Conservation (phyloP, 2,113 vertebrate genomes). For the Leucopsar rothschildi region DNA sequence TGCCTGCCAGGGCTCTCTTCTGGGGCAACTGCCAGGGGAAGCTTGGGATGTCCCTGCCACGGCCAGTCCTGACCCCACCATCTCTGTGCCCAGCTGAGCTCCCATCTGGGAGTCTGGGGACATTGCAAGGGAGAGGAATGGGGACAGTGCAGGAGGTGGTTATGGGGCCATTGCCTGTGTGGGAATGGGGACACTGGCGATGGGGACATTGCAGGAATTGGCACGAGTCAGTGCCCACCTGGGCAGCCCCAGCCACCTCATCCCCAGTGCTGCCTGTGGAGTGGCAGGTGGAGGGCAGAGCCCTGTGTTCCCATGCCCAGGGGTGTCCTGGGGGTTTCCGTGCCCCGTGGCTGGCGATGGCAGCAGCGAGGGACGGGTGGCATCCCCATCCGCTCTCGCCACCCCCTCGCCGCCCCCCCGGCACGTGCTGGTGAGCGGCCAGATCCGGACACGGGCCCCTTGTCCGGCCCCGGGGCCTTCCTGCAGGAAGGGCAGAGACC, state of each 20-base stretch:
- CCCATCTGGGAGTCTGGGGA: rapidly evolving
- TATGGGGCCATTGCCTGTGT: background rate
- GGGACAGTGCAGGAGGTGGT: background rate
- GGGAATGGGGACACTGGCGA: background rate
- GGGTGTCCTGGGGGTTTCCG: rapidly evolving
- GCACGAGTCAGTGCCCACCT: no score
- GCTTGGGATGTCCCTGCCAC: background rate
- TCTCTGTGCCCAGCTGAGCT: background rate
- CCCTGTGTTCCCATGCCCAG: background rate
- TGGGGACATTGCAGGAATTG: background rate
- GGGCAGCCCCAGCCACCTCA: no score
- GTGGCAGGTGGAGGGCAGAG: background rate
- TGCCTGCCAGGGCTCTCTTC: background rate
- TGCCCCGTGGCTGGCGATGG: rapidly evolving
- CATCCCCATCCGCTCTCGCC: background rate
- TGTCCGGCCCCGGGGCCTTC: background rate
- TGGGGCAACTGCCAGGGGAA: rapidly evolving
- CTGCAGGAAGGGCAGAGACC: slow-evolving; percentile 4
- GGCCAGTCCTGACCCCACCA: background rate
- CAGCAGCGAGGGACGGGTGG: rapidly evolving
- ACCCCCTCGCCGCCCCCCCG: background rate
- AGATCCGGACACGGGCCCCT: background rate
- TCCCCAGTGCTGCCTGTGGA: background rate
- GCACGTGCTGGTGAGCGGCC: background rate
- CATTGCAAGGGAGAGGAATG: background rate